Evolutionary conservation across 2,113 vertebrate species (phyloP), one percentile per base, ranked within the genome.

Genomic region (Petrocephalus microphthalmus): DNA sequence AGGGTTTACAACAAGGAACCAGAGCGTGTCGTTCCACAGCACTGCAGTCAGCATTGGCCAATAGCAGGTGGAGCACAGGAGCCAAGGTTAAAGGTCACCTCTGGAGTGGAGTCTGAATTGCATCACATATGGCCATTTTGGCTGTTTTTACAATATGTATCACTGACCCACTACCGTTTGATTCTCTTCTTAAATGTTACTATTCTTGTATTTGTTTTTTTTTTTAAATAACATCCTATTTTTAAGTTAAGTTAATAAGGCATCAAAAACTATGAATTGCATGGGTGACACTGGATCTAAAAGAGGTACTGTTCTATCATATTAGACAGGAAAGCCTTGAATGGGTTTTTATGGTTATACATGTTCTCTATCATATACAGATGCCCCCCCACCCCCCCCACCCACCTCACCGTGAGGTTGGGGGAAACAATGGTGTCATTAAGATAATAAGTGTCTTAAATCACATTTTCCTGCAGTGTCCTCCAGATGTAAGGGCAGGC

Each of bases 401-500:
- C 1, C 64, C 71, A 5, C 5, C 5, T 33, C 29, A 85, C 51
- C 1, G 52, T 54, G 25, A 52, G 85, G 91, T 89, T 86, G 88
- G 89, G 91, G 90, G 82, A 92, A 91, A 92, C 93, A 91, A 88
- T 86, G 90, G 92, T 93, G 93, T 94, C 91, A 94, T 94, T 93
- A 92, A 92, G 90, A 93, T 92, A 93, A 94, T 94, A 93, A 93
- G 90, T 85, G 91, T 90, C 89, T 91, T 91, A 94, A 93, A 94
- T 93, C 92, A 93, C 92, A 87, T 93, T 93, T 94, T 93, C 92
- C 94, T 94, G 92, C 92, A 91, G 91, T 91, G 92, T 93, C 91
- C 81, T 93, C 93, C 95, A 95, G 94, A 94, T 95, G 94, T 95
- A 94, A 91, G 91, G 89, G 92, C 91, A 91, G 93, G 92, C 92